phyloP scores from a whole-genome alignment of 2,888 invertebrate genomes.

The Ametastegia equiseti region DNA sequence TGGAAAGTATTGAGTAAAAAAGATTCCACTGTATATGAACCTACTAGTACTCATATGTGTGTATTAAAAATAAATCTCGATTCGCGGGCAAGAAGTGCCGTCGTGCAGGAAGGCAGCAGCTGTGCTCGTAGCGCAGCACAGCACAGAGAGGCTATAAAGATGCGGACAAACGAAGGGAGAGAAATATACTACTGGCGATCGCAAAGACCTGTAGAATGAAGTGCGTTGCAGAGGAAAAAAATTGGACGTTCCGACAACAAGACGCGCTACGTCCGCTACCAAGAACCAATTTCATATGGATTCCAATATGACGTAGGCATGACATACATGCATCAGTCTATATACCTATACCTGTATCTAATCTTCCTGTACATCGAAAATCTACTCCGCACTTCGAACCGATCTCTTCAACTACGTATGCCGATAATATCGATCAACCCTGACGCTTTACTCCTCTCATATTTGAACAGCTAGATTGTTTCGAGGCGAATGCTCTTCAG shows the following conservation, averaged over 20 bases:
- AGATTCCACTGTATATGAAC: not conserved
- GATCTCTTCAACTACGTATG: not conserved
- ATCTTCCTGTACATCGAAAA: not conserved
- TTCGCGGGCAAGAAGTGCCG: not conserved
- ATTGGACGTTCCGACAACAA: slow-evolving; percentile 24
- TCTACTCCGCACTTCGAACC: not conserved
- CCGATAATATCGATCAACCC: not conserved
- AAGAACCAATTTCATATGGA: slow-evolving; percentile 33
- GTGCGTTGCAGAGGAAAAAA: slow-evolving; percentile 8
- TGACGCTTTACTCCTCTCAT: not conserved
- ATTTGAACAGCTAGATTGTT: not conserved
- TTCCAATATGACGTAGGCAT: slow-evolving; percentile 30
- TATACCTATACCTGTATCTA: not conserved
- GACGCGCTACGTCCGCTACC: slow-evolving; percentile 15
- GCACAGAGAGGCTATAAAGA: not conserved
- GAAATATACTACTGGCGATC: slow-evolving; percentile 21
- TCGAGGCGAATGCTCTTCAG: not conserved
- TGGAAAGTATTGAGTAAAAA: not conserved
- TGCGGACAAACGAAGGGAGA: slow-evolving; percentile 19
- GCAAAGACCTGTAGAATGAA: slow-evolving; percentile 32
- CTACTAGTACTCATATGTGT: not conserved
- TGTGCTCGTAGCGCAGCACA: too few species aligned
- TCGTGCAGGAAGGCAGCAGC: slow-evolving; percentile 9
- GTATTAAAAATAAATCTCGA: not conserved
- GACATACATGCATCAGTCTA: not conserved